Conservation (phyloP, 2,888 invertebrate species). For the Chrysotoxum bicinctum region DNA sequence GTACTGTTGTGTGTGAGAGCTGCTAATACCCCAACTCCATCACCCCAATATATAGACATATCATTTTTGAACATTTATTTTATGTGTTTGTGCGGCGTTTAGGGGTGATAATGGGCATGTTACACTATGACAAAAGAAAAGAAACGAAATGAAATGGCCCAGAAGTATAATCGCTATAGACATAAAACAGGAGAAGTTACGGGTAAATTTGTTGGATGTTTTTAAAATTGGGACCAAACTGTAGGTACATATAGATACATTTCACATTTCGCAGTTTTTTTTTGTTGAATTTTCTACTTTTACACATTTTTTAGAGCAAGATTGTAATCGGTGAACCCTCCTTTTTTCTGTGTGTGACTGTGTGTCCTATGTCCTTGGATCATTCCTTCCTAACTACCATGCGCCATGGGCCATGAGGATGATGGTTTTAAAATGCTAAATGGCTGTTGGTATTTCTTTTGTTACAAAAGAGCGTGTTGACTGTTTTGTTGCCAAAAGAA, state of each 20-base stretch:
- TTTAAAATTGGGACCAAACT: constrained; percentile 44
- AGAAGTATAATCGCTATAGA: constrained; percentile 58
- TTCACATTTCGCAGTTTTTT: constrained; percentile 36
- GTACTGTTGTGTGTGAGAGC: constrained; percentile 22
- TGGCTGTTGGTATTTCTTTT: constrained; percentile 66
- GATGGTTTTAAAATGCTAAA: constrained; percentile 72
- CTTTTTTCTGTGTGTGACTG: constrained; percentile 17
- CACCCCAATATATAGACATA: constrained; percentile 65
- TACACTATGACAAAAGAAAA: constrained; percentile 29
- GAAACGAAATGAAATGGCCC: constrained; percentile 64
- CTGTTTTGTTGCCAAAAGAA: constrained; percentile 36
- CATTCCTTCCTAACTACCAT: constrained; percentile 15
- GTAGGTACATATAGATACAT: constrained; percentile 31
- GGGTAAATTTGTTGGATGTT: constrained; percentile 31
- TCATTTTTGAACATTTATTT: constrained; percentile 71
- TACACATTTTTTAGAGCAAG: constrained; percentile 38
- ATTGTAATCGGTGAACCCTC: constrained; percentile 65
- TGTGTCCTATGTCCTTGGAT: constrained; percentile 29
- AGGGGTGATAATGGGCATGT: constrained; percentile 64
- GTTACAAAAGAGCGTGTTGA: constrained; percentile 41
- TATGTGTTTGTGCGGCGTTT: constrained; percentile 58
- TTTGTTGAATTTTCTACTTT: constrained; percentile 37
- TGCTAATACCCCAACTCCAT: not conserved
- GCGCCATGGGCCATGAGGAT: not conserved
- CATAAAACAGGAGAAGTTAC: not conserved